phyloP scores from a whole-genome alignment of 1,140 invertebrate species.

The Cataglyphis hispanica region DNA sequence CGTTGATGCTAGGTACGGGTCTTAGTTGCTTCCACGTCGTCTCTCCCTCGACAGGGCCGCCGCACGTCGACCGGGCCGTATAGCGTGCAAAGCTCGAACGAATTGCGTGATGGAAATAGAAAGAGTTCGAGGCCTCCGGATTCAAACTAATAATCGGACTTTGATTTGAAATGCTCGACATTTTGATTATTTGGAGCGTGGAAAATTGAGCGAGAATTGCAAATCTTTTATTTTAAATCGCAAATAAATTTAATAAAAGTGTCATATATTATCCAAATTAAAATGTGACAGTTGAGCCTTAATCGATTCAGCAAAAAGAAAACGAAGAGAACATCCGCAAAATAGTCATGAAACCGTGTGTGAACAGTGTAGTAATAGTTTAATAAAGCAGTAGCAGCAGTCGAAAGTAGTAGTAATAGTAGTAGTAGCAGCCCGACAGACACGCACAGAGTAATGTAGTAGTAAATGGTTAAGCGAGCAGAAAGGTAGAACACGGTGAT shows the following conservation, averaged over 20 bases:
- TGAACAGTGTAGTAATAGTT: neutral
- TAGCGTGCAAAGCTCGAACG: neutral
- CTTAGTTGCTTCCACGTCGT: conserved; percentile 70
- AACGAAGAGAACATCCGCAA: conserved; percentile 27
- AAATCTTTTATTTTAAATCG: neutral
- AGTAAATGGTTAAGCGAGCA: conserved; percentile 69
- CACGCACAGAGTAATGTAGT: conserved; percentile 43
- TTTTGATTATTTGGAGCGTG: neutral
- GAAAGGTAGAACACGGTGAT: conserved; percentile 74
- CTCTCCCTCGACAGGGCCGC: conserved; percentile 79
- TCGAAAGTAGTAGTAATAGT: conserved; percentile 7
- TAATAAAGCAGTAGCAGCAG: neutral
- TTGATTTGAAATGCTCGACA: neutral
- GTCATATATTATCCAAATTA: conserved; percentile 28
- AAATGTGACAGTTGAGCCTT: conserved; percentile 15
- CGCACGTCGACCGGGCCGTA: conserved; percentile 73
- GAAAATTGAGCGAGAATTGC: neutral
- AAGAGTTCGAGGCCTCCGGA: neutral
- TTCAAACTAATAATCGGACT: no score
- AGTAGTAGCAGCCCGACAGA: conserved; percentile 49
- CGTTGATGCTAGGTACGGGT: conserved; percentile 58
- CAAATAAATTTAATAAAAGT: conserved; percentile 6
- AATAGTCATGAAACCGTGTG: conserved; percentile 33
- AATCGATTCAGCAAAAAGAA: conserved; percentile 30
- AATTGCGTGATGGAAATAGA: neutral